Base-by-base conservation (phyloP, 2,113 vertebrate genomes). In the Chloropsis hardwickii region DNA sequence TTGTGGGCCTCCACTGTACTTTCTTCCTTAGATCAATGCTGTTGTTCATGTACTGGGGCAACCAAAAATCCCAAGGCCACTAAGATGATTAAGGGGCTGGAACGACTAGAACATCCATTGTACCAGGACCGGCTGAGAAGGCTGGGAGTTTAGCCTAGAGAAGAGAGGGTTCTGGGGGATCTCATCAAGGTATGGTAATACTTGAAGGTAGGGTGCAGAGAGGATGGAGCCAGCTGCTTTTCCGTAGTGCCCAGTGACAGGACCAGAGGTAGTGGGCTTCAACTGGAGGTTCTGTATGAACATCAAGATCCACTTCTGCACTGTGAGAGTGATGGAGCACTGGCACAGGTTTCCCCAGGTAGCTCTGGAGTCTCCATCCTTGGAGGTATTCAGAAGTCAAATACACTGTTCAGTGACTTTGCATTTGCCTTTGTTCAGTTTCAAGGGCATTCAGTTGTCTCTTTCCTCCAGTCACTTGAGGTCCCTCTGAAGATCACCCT, bases 11-110 rank as follows among this genome's bases (percentile, higher is more conserved):
- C 15, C 27, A 8, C 25, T 47, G 58, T 31, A 31, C 33, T 64
- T 69, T 58, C 13, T 51, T 77, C 40, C 0, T 0, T 16, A 45
- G n/a, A 24, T 35, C 33, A 61, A 0, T 29, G 40, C n/a, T 50
- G n/a, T n/a, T 54, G 19, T n/a, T 60, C 33, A 50, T 60, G 14
- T 73, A 13, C 7, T 73, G 60, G 18, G 17, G 35, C 65, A 60
- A 44, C 11, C 17, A 44, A 39, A 94, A 70, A 25, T 9, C 19
- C 5, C 27, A 40, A n/a, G 14, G 12, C 53, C 31, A 15, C 53
- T 37, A 18, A 67, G 44, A 66, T 71, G 19, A n/a, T 61, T 8
- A 40, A 48, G 47, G 12, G 16, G 35, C 51, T 45, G n/a, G 42
- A 77, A 28, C 1, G 3, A 60, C 33, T 53, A 28, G 17, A 65